Evolutionary conservation across 1,140 invertebrate genomes (phyloP).

Genomic region (Oscheius sp.): DNA sequence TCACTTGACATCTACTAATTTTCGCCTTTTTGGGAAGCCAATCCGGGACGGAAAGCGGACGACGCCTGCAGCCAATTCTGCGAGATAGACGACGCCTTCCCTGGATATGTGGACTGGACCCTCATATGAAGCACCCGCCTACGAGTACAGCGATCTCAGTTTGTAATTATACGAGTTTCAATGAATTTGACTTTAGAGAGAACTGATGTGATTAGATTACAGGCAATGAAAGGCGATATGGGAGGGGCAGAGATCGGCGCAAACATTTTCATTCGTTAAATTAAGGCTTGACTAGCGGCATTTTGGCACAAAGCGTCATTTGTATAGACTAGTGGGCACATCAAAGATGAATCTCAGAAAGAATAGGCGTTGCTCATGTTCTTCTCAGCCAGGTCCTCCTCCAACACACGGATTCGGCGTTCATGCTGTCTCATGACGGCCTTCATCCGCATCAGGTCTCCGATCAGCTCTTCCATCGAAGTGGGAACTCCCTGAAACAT

Average conservation of each 20-base stretch:
- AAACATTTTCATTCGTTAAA: background rate
- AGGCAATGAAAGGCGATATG: background rate
- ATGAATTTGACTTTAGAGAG: background rate
- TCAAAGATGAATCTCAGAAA: slow-evolving; percentile 21
- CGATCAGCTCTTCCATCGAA: slow-evolving; percentile 74
- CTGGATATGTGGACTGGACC: background rate
- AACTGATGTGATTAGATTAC: background rate
- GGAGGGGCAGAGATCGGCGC: background rate
- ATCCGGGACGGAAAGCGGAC: too few relatives aligned
- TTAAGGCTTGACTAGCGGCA: background rate
- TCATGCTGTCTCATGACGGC: slow-evolving; percentile 90
- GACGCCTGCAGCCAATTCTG: too few relatives aligned
- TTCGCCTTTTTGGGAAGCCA: too few relatives aligned
- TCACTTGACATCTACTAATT: too few relatives aligned
- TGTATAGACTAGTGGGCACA: background rate
- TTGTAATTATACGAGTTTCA: background rate
- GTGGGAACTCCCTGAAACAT: slow-evolving; percentile 28
- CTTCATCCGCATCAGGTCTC: slow-evolving; percentile 84
- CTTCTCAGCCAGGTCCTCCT: slow-evolving; percentile 64
- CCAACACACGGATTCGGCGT: slow-evolving; percentile 76
- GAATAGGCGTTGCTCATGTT: slow-evolving; percentile 50
- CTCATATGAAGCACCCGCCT: too few relatives aligned
- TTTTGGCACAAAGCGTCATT: background rate
- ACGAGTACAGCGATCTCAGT: too few relatives aligned
- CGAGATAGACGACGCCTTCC: background rate